Base-by-base conservation (phyloP, 1,140 invertebrate species). In the Sycophila sp. region DNA sequence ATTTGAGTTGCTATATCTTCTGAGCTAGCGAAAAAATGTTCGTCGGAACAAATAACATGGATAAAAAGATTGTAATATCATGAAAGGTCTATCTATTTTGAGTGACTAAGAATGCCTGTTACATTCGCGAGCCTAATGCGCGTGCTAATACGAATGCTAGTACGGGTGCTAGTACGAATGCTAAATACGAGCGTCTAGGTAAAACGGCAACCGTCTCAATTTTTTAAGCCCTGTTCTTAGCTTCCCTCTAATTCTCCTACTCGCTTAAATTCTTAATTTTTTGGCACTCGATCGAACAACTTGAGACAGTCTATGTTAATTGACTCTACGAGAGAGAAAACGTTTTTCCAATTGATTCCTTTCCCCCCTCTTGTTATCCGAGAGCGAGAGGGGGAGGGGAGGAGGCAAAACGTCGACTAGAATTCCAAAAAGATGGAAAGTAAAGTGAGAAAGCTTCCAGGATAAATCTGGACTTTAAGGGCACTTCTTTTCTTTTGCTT, bases 231-330 rank as follows among this genome's bases (percentile, higher is more conserved):
- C 26, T 24, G n/a, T 6, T 53, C 26, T 53, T 19, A n/a, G 22
- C 24, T 38, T 60, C 45, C 45, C 5, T 10, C 30, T 11, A 22
- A 15, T 19, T 56, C 22, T 36, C 22, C 7, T 19, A 10, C 34
- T 45, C 11, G 11, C 30, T 45, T 36, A 19, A 59, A 47, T 22
- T 65, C 55, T 55, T 67, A 67, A 47, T 51, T 60, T 60, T 69
- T 69, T 69, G 67, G 67, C 67, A 69, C 67, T 69, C 58, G 58
- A 69, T 69, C 59, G 58, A 69, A 69, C 58, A 69, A 34, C 58
- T 62, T 60, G 53, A 60, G 40, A 67, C 64, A 56, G 40, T 58
- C 38, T 47, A 13, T 47, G 24, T 40, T 64, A 36, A 36, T 53
- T 30, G n/a, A 49, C 34, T 59, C 49, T 49, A 62, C 67, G 67